These are phyloP conservation scores for Pygoscelis adeliae DNA, from an alignment of 2,113 vertebrate genomes.

Conservation along the genomic window DNA sequence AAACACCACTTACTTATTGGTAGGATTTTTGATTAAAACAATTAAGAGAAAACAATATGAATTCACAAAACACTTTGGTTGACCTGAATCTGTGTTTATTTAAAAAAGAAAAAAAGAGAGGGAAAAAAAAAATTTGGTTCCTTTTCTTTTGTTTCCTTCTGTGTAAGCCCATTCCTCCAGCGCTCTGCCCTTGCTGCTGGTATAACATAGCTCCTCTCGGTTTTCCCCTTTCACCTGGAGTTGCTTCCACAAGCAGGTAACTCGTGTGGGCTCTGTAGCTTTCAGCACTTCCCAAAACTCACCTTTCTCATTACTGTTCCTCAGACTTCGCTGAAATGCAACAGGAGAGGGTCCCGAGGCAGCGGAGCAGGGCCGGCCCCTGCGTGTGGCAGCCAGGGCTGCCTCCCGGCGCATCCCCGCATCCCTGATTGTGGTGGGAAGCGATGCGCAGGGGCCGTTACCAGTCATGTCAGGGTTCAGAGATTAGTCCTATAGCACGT, in stretches of 20 bases:
- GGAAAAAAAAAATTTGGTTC: not conserved
- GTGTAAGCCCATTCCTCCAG: not conserved
- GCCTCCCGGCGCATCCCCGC: rapidly evolving
- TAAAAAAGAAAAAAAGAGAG: too few species aligned
- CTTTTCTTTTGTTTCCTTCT: not conserved
- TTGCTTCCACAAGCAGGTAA: not conserved
- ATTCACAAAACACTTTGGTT: not conserved
- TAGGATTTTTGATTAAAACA: not conserved
- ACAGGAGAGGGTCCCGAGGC: not conserved
- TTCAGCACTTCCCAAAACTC: not conserved
- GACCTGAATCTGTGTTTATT: not conserved
- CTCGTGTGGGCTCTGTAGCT: not conserved
- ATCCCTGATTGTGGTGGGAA: constrained; percentile 49
- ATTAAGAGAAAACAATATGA: not conserved
- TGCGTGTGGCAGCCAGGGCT: not conserved
- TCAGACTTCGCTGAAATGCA: not conserved
- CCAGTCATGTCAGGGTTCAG: constrained; percentile 73
- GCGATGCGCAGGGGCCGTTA: constrained; percentile 66
- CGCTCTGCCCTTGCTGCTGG: not conserved
- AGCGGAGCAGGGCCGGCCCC: not conserved
- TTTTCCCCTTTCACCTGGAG: not conserved
- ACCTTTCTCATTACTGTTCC: not conserved
- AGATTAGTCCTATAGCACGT: constrained; percentile 67
- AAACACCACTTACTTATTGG: too few species aligned
- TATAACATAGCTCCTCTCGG: not conserved